Evolutionary conservation across 2,888 invertebrate species (phyloP).

Genomic region (Leistus spinibarbis): DNA sequence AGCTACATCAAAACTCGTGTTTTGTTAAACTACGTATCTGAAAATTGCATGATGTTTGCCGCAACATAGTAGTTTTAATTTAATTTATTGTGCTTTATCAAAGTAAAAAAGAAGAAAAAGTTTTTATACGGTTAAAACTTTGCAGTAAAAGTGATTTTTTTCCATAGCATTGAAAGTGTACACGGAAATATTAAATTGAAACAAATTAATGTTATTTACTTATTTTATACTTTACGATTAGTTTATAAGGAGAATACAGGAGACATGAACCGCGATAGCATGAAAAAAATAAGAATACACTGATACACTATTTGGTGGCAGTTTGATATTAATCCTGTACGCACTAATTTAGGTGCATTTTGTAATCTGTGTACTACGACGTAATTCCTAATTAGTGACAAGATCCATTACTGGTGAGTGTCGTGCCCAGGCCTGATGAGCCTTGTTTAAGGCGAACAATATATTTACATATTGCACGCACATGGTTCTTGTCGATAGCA

Average conservation of each 20-base stretch:
- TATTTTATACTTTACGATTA: too few relatives aligned
- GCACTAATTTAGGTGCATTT: too few relatives aligned
- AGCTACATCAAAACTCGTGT: neutral
- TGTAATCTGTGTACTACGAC: neutral
- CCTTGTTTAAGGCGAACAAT: neutral
- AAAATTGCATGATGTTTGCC: neutral
- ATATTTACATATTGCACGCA: neutral
- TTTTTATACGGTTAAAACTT: neutral
- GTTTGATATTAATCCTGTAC: too few relatives aligned
- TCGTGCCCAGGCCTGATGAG: neutral
- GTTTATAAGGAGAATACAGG: too few relatives aligned
- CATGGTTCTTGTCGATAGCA: neutral
- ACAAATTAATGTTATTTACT: neutral
- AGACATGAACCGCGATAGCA: too few relatives aligned
- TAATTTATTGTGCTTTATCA: neutral
- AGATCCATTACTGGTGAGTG: neutral
- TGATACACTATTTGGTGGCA: too few relatives aligned
- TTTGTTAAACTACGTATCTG: conserved; percentile 8
- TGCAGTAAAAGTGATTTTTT: neutral
- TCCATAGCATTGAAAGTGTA: neutral
- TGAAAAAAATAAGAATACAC: too few relatives aligned
- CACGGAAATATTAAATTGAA: neutral
- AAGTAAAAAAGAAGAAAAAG: neutral
- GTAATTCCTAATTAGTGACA: neutral
- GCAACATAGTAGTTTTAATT: neutral